phyloP scores from a whole-genome alignment of 2,888 invertebrate species.

The Athalia rosae region DNA sequence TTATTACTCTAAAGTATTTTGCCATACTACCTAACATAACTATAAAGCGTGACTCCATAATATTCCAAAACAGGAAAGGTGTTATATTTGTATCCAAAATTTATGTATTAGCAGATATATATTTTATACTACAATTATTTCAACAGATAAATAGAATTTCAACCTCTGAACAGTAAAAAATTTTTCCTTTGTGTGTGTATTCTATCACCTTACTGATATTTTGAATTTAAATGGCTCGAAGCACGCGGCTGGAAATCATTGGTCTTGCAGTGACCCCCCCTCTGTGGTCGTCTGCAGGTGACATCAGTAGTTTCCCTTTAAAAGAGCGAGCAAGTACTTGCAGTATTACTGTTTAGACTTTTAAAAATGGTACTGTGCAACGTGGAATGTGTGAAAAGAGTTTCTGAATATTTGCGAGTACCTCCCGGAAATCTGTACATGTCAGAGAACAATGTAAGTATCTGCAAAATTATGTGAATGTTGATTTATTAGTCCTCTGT shows the following conservation, averaged over 20 bases:
- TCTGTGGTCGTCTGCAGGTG: too few species aligned
- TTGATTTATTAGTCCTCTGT: too few species aligned
- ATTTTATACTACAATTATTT: conserved; percentile 57
- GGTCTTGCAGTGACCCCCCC: too few species aligned
- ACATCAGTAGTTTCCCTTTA: too few species aligned
- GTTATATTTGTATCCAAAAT: conserved; percentile 42
- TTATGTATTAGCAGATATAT: conserved; percentile 49
- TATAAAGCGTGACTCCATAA: conserved; percentile 42
- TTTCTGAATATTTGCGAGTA: conserved; percentile 65
- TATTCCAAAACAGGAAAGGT: conserved; percentile 18
- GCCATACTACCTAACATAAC: too few species aligned
- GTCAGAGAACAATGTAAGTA: conserved; percentile 65
- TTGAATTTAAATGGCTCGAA: too few species aligned
- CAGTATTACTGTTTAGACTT: too few species aligned
- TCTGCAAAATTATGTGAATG: background rate
- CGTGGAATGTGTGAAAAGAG: conserved; percentile 65
- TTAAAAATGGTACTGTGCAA: conserved; percentile 67
- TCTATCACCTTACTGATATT: background rate
- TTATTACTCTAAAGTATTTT: background rate
- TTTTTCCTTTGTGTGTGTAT: background rate
- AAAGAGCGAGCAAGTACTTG: too few species aligned
- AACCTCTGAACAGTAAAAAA: background rate
- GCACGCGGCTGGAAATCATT: too few species aligned
- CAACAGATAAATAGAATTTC: conserved; percentile 6
- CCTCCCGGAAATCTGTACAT: conserved; percentile 60